Evolutionary conservation across 2,888 invertebrate species (phyloP).

Genomic region (Eupithecia vulgata): DNA sequence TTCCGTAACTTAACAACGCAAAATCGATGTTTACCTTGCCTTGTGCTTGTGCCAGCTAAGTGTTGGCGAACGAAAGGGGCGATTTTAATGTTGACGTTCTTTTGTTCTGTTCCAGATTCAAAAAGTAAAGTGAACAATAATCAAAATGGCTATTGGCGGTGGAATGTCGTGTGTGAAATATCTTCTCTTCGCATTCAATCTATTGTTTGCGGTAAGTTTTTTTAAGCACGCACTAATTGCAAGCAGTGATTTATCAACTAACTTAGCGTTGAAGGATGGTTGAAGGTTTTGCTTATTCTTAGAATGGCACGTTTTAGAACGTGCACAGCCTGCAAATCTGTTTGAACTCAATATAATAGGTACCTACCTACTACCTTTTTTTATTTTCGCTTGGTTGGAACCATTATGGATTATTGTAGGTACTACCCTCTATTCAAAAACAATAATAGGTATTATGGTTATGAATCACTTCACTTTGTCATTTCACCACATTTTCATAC

Average conservation of each 20-base stretch:
- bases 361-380: neutral
- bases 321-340: neutral
- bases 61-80: conserved; percentile 47
- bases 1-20: conserved; percentile 52
- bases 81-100: conserved; percentile 58
- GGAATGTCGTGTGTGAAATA: conserved; percentile 95
- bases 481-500: conserved; percentile 3
- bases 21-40: conserved; percentile 66
- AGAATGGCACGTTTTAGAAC: neutral
- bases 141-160: conserved; percentile 88
- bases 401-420: neutral
- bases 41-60: conserved; percentile 33
- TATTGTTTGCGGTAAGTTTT: conserved; percentile 92
- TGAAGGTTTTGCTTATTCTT: neutral
- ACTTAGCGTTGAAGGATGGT: neutral
- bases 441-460: too few relatives aligned
- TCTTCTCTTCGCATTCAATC: conserved; percentile 93
- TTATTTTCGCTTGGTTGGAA: neutral
- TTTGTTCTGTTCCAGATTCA: conserved; percentile 75
- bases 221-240: conserved; percentile 7
- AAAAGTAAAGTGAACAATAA: conserved; percentile 57
- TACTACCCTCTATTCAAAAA: neutral
- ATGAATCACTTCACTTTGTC: neutral
- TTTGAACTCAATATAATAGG: neutral
- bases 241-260: neutral